phyloP scores from a whole-genome alignment of 2,888 invertebrate species.

The Epicampocera succincta region DNA sequence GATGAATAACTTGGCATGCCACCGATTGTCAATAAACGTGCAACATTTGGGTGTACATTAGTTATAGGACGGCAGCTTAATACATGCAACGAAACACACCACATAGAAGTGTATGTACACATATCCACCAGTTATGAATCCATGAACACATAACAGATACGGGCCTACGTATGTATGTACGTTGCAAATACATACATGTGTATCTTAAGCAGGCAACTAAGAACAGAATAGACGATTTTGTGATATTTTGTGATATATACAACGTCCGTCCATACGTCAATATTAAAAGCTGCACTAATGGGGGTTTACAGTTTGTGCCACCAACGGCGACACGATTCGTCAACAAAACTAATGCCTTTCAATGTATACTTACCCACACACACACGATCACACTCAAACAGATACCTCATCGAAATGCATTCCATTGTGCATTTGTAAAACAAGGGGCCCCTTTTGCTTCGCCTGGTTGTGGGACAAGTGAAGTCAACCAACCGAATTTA shows the following conservation, averaged over 20 bases:
- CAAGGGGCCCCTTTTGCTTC: conserved; percentile 30
- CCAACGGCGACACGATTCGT: conserved; percentile 75
- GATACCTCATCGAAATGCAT: not conserved
- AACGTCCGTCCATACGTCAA: conserved; percentile 40
- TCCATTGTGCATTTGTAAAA: not conserved
- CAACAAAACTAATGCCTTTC: conserved; percentile 52
- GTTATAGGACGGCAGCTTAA: conserved; percentile 71
- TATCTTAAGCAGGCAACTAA: not conserved
- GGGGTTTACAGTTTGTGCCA: conserved; percentile 73
- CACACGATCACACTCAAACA: not conserved
- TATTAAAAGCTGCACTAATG: conserved; percentile 52
- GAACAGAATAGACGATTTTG: conserved; percentile 41
- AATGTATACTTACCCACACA: not conserved
- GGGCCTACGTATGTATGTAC: conserved; percentile 1
- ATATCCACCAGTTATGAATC: no score
- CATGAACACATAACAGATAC: conserved; percentile 1
- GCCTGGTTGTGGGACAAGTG: conserved; percentile 57
- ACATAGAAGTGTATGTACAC: not conserved
- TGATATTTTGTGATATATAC: not conserved
- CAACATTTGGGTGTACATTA: conserved; percentile 81
- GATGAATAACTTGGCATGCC: conserved; percentile 79
- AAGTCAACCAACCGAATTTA: conserved; percentile 50
- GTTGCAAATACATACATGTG: not conserved
- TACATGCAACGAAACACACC: conserved; percentile 24
- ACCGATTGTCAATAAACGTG: conserved; percentile 78